phyloP scores from a whole-genome alignment of 2,113 vertebrate species.

The Pogona vitticeps region DNA sequence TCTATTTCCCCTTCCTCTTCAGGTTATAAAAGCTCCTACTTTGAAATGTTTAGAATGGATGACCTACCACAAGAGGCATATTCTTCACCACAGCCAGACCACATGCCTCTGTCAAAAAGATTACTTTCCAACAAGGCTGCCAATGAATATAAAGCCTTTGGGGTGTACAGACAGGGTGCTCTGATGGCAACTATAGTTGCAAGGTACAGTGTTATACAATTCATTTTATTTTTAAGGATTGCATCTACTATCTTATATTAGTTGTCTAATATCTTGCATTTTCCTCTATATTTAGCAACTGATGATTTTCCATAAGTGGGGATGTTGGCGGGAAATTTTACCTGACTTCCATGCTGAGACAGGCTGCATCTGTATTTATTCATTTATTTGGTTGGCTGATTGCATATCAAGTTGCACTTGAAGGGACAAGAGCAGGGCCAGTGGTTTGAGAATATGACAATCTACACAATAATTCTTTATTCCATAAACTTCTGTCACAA shows the following conservation, averaged over 20 bases:
- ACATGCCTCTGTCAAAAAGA: conserved; percentile 3
- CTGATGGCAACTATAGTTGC: conserved; percentile 18
- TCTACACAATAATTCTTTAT: background rate
- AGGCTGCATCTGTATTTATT: background rate
- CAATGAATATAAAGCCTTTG: background rate
- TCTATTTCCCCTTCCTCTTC: background rate
- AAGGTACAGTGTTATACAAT: conserved; percentile 13
- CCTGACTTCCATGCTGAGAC: background rate
- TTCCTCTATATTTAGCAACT: background rate
- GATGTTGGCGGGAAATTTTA: too few relatives aligned
- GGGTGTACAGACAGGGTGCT: background rate
- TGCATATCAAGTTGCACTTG: background rate
- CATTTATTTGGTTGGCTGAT: background rate
- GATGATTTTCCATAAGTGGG: background rate
- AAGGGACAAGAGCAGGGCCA: background rate
- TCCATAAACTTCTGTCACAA: background rate
- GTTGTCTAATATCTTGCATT: background rate
- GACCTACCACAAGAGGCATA: background rate
- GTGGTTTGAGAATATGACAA: background rate
- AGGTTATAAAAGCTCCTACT: conserved; percentile 16
- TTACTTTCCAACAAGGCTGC: conserved; percentile 5
- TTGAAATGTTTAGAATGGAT: background rate
- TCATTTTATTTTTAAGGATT: background rate
- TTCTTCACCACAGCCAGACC: conserved; percentile 13
- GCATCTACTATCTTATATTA: background rate